Base-by-base conservation (phyloP, 37 sponge, comb jelly and placozoan species). In the Chondrilla cf. caribensis region DNA sequence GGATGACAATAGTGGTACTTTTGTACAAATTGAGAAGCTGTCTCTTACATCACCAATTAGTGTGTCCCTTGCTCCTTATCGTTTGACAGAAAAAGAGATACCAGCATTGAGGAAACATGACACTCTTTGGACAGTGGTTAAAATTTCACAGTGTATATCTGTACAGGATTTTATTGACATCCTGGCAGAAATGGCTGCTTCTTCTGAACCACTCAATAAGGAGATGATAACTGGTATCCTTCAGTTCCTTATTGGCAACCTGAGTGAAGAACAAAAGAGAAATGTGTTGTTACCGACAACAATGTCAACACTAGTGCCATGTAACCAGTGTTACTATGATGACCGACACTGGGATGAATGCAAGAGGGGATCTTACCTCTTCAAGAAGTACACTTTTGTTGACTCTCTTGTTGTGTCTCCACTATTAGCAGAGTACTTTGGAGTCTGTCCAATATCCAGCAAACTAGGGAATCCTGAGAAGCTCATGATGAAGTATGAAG, bases 391-490 rank as follows among this genome's bases (percentile, higher is more conserved):
- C 54, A 81, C 68, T 5, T 77, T 82, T 80, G 87, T 91, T 38
- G 70, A 85, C 58, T 58, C 54, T 67, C 29, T 59, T 0, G 43
- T 22, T 42, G 41, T 87, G 11, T 38, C 82, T 36, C 36, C 51
- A 0, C 41, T n/a, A 4, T 22, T 82, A 22, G 89, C 89, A 47
- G 58, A 60, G 37, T 35, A 86, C 24, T 89, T 92, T 72, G 60
- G 80, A 28, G 89, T 86, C 24, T 28, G 22, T 41, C 86, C 93
- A 19, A 73, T 89, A 19, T 85, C 89, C 38, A 42, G 54, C 0
- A 77, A 38, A 78, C 29, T 92, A 43, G 89, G 86, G 14, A 89
- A 89, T 35, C 89, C 93, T 21, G 32, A 58, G 26, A 81, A 40
- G 24, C 54, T 90, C 8, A 19, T 33, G n/a, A 29, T 86, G 24